These are phyloP conservation scores for Dynastes maya DNA, from an alignment of 2,888 invertebrate genomes.

Conservation along the genomic window DNA sequence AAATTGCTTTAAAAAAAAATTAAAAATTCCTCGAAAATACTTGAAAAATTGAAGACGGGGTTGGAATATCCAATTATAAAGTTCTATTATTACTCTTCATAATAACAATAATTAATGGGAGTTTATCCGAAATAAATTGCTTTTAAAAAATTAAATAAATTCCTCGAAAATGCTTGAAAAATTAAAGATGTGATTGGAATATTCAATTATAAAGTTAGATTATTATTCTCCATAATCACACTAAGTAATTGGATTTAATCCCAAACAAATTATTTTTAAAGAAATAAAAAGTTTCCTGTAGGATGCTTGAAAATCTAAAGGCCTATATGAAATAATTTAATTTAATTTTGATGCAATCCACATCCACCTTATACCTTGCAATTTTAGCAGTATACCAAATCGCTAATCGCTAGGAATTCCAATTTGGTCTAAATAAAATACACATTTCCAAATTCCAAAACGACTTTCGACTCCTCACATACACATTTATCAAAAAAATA, in stretches of 20 bases:
- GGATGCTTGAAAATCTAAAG: too few species aligned
- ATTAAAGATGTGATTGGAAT: background rate
- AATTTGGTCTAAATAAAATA: too few species aligned
- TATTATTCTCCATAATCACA: background rate
- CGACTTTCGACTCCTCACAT: too few species aligned
- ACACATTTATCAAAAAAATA: background rate
- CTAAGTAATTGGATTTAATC: background rate
- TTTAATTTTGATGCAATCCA: too few species aligned
- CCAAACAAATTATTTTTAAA: background rate
- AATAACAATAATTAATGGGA: background rate
- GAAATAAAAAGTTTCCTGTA: too few species aligned
- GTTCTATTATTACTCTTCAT: background rate
- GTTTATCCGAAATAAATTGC: background rate
- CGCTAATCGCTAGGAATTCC: too few species aligned
- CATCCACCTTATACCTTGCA: too few species aligned
- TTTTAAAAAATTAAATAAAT: background rate
- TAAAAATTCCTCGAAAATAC: background rate
- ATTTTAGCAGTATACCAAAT: too few species aligned
- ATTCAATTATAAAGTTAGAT: background rate
- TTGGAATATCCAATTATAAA: background rate
- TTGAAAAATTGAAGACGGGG: background rate
- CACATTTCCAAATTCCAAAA: too few species aligned
- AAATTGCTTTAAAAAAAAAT: background rate
- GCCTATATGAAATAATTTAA: too few species aligned
- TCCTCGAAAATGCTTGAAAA: background rate